phyloP scores from a whole-genome alignment of 2,888 invertebrate species.

The Epsilonema sp. region DNA sequence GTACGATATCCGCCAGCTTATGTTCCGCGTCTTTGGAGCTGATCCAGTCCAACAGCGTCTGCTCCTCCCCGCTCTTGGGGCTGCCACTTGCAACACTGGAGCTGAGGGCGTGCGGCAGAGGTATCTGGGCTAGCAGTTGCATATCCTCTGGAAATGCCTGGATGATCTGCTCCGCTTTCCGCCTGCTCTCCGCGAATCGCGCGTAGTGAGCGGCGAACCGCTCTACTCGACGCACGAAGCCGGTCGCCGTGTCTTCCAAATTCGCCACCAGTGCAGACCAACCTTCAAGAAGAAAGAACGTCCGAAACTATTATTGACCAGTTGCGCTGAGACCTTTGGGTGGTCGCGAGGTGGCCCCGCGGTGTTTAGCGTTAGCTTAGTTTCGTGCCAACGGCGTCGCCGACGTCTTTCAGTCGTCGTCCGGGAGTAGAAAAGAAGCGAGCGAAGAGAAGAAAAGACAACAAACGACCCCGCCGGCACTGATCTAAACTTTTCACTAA shows the following conservation, averaged over 20 bases:
- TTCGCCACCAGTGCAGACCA: constrained; percentile 11
- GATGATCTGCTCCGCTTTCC: not conserved
- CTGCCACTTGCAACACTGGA: not conserved
- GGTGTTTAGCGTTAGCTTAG: too few relatives aligned
- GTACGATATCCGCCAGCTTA: not conserved
- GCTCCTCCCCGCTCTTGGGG: not conserved
- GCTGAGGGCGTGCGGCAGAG: not conserved
- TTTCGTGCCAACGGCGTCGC: too few relatives aligned
- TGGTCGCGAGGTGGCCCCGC: too few relatives aligned
- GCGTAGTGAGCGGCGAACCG: not conserved
- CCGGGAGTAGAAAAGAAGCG: too few relatives aligned
- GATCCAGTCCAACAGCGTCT: constrained; percentile 7
- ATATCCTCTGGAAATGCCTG: constrained; percentile 3
- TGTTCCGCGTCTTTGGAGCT: constrained; percentile 6
- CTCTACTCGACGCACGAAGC: not conserved
- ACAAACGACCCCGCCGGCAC: too few relatives aligned
- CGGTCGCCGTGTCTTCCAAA: constrained; percentile 7
- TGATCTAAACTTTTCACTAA: too few relatives aligned
- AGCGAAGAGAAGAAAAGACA: too few relatives aligned
- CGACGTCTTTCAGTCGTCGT: too few relatives aligned
- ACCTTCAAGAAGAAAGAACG: too few relatives aligned
- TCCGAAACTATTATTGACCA: too few relatives aligned
- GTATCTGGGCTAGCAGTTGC: constrained; percentile 1
- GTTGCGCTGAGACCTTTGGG: too few relatives aligned
- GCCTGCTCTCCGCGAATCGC: not conserved